Evolutionary conservation across 2,797 vertebrate genomes (phyloP).

Genomic region (Oophaga sylvatica): DNA sequence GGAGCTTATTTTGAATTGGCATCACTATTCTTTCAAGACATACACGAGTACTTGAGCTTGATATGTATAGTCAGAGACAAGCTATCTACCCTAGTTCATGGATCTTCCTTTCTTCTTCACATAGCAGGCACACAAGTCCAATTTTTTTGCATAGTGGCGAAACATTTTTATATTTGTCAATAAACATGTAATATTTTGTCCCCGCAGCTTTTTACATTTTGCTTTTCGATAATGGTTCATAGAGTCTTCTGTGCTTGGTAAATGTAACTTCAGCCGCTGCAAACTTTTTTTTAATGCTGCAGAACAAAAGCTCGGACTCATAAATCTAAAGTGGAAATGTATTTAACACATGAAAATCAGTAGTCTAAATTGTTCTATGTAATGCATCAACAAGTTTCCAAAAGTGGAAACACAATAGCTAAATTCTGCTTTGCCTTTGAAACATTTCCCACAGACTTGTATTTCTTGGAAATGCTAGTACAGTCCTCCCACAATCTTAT

Average conservation of each 20-base stretch:
- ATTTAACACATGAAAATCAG: not conserved
- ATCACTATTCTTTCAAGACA: too few species aligned
- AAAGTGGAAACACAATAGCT: not conserved
- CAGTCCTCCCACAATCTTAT: slow-evolving; percentile 36
- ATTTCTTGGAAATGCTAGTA: slow-evolving; percentile 32
- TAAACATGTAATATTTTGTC: not conserved
- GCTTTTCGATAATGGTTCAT: not conserved
- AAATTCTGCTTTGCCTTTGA: slow-evolving; percentile 17
- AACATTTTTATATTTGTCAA: not conserved
- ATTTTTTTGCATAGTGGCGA: too few species aligned
- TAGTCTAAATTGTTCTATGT: not conserved
- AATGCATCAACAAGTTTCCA: not conserved
- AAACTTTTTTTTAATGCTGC: not conserved
- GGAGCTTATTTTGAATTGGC: too few species aligned
- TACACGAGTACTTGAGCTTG: too few species aligned
- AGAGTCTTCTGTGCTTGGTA: not conserved
- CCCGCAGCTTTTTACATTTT: not conserved
- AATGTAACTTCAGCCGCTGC: not conserved
- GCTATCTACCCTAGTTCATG: too few species aligned
- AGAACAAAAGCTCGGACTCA: not conserved
- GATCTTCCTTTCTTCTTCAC: not conserved
- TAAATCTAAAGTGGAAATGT: not conserved
- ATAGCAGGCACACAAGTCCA: too few species aligned
- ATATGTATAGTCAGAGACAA: too few species aligned
- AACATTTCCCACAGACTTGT: slow-evolving; percentile 12